phyloP scores from a whole-genome alignment of 2,888 invertebrate species.

The Anoncus sp. region DNA sequence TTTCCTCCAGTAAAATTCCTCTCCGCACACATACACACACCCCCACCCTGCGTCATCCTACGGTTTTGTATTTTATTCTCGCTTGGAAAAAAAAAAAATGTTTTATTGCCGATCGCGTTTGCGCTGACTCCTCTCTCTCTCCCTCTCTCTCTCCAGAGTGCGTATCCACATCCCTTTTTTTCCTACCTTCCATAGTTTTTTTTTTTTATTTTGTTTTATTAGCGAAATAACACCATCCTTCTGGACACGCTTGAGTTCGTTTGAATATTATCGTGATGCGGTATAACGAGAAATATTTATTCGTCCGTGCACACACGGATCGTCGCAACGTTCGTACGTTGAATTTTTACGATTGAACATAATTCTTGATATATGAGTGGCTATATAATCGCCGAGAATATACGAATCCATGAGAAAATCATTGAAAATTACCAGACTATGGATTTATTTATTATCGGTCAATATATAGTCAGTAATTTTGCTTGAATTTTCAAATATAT shows the following conservation, averaged over 20 bases:
- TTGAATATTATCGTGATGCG: slow-evolving; percentile 44
- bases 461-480: too few species aligned
- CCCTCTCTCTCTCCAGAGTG: slow-evolving; percentile 10
- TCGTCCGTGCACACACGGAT: slow-evolving; percentile 17
- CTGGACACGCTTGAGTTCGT: slow-evolving; percentile 27
- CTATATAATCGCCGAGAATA: too few species aligned
- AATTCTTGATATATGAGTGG: too few species aligned
- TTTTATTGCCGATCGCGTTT: slow-evolving; percentile 50
- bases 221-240: slow-evolving; percentile 35
- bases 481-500: too few species aligned
- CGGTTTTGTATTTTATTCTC: slow-evolving; percentile 52
- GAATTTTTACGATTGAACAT: too few species aligned
- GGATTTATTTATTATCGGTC: too few species aligned
- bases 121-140: slow-evolving; percentile 9
- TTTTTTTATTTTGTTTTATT: slow-evolving; percentile 17
- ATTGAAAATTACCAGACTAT: too few species aligned
- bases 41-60: slow-evolving; percentile 11
- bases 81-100: slow-evolving; percentile 40
- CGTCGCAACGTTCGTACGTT: too few species aligned
- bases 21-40: not conserved
- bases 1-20: slow-evolving; percentile 22
- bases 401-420: too few species aligned
- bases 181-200: slow-evolving; percentile 5
- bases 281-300: slow-evolving; percentile 47
- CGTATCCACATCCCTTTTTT: slow-evolving; percentile 3